These are phyloP conservation scores for Poeciliopsis prolifica DNA, from an alignment of 2,113 vertebrate genomes.

Conservation along the genomic window DNA sequence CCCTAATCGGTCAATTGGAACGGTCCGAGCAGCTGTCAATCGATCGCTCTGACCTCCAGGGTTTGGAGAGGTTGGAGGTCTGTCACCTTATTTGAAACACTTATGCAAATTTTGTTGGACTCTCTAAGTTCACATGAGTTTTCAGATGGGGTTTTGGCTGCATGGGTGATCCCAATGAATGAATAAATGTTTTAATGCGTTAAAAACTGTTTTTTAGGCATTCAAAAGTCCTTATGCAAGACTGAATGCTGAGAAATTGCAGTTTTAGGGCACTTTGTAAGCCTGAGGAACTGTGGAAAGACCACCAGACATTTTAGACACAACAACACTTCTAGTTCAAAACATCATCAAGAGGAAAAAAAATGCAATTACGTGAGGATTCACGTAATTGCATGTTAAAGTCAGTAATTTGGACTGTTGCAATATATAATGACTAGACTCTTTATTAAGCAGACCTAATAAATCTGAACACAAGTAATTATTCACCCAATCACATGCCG, in stretches of 20 bases:
- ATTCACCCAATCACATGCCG: too few species aligned
- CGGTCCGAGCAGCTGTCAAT: conserved; percentile 26
- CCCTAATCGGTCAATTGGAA: conserved; percentile 21
- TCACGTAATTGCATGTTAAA: too few species aligned
- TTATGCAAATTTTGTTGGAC: conserved; percentile 10
- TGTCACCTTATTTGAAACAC: background rate
- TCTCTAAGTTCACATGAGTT: background rate
- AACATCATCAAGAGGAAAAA: background rate
- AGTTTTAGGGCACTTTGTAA: background rate
- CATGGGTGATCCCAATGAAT: conserved; percentile 7
- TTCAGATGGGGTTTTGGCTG: background rate
- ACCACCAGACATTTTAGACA: background rate
- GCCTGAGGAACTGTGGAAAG: background rate
- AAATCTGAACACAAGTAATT: too few species aligned
- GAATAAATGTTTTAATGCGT: background rate
- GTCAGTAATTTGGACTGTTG: background rate
- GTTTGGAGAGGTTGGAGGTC: background rate
- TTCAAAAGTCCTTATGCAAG: background rate
- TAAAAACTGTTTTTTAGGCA: background rate
- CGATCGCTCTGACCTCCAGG: background rate
- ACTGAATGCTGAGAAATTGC: background rate
- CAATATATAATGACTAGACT: background rate
- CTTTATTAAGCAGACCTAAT: background rate
- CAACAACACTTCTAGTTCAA: background rate
- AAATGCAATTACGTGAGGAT: background rate